A percentile compares a stretch with the other conserved stretches of the same genome.
Conservation (phyloP, 2,888 invertebrate genomes). For the Diarsia mendica region DNA sequence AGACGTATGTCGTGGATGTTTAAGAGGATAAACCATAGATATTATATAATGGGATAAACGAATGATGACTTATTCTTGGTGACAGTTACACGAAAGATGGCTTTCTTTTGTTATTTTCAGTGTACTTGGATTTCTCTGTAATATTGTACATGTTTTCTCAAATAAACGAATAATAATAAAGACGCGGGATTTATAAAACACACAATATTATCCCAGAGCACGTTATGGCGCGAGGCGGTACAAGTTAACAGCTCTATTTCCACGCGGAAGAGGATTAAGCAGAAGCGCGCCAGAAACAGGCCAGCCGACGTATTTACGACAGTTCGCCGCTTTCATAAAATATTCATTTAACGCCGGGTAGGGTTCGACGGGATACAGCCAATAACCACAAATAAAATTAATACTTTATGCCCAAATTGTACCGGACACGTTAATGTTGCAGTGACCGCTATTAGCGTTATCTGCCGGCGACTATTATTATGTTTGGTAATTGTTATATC, state of each 20-base stretch:
- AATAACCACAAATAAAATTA: slow-evolving; percentile 73
- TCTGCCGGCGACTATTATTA: slow-evolving; percentile 12
- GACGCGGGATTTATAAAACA: background rate
- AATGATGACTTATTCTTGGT: too few species aligned
- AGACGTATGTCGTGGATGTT: too few species aligned
- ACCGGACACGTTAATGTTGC: slow-evolving; percentile 64
- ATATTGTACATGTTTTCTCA: too few species aligned
- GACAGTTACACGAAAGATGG: too few species aligned
- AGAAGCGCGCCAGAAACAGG: slow-evolving; percentile 59
- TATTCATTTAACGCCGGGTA: slow-evolving; percentile 70
- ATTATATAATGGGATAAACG: too few species aligned
- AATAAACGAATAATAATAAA: background rate
- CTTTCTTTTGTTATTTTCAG: too few species aligned
- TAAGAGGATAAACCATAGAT: too few species aligned
- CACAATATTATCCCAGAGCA: slow-evolving; percentile 2
- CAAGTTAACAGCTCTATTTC: slow-evolving; percentile 50
- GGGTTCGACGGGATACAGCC: slow-evolving; percentile 67
- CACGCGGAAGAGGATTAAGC: slow-evolving; percentile 60
- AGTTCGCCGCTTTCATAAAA: slow-evolving; percentile 66
- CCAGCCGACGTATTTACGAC: slow-evolving; percentile 69
- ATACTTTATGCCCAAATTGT: slow-evolving; percentile 65
- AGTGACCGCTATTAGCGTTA: slow-evolving; percentile 40
- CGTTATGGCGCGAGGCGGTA: slow-evolving; percentile 21
- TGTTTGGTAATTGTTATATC: slow-evolving; percentile 13
- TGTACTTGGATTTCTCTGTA: too few species aligned